Evolutionary conservation across 1,140 invertebrate species (phyloP).

Genomic region (Euglossa dilemma): DNA sequence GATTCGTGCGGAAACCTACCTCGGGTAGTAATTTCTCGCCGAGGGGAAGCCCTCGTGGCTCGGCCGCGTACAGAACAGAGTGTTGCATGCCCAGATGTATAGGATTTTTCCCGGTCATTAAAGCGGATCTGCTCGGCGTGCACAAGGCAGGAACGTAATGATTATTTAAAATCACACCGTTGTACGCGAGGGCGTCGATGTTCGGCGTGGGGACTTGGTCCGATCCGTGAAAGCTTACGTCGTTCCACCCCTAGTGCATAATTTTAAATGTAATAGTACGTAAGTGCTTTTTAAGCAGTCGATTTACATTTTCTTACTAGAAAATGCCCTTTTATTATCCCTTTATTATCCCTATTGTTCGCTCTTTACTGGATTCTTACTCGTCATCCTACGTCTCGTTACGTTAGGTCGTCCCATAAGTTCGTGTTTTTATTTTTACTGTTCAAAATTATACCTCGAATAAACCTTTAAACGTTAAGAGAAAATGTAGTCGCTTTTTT

Average conservation of each 20-base stretch:
- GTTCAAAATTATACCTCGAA: too few species aligned
- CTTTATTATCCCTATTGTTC: neutral
- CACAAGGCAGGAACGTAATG: slow-evolving; percentile 91
- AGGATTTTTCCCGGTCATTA: slow-evolving; percentile 92
- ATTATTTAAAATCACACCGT: slow-evolving; percentile 89
- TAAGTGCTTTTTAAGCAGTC: neutral
- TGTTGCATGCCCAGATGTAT: slow-evolving; percentile 92
- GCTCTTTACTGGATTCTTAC: too few species aligned
- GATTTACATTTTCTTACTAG: neutral
- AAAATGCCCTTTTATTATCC: neutral
- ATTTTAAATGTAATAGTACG: slow-evolving; percentile 1
- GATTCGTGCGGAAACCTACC: slow-evolving; percentile 46
- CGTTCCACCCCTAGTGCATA: slow-evolving; percentile 90
- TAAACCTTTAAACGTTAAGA: too few species aligned
- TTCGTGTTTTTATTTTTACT: too few species aligned
- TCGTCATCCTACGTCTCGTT: too few species aligned
- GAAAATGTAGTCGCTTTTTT: too few species aligned
- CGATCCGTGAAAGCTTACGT: slow-evolving; percentile 94
- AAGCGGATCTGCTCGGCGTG: slow-evolving; percentile 89
- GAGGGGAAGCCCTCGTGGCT: slow-evolving; percentile 89
- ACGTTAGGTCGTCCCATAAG: too few species aligned
- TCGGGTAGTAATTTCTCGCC: slow-evolving; percentile 89
- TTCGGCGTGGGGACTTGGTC: slow-evolving; percentile 93
- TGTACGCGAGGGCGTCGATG: slow-evolving; percentile 91
- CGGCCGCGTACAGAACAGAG: slow-evolving; percentile 87